These are phyloP conservation scores for Napeogenes sylphis DNA, from an alignment of 2,888 invertebrate species.

Conservation along the genomic window DNA sequence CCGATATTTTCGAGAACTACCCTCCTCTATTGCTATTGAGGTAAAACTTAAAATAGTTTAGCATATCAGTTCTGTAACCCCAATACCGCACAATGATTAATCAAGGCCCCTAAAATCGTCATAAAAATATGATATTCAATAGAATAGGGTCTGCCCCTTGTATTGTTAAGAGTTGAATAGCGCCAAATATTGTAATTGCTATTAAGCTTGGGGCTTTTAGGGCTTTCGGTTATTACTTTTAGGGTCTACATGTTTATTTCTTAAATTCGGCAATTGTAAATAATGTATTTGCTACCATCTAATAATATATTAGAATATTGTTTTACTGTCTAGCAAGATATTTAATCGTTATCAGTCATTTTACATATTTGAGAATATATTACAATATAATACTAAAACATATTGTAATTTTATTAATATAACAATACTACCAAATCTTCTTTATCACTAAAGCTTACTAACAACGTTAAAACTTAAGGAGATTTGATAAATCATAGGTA, in stretches of 20 bases:
- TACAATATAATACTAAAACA: too few species aligned
- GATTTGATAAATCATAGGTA: not conserved
- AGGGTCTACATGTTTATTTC: conserved; percentile 10
- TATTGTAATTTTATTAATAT: too few species aligned
- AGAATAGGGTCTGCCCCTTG: conserved; percentile 34
- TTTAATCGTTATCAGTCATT: too few species aligned
- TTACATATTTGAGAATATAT: too few species aligned
- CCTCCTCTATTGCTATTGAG: not conserved
- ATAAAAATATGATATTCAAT: conserved; percentile 51
- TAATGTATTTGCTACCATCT: not conserved
- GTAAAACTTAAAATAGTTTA: conserved; percentile 19
- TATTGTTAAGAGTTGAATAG: conserved; percentile 21
- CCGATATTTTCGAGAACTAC: conserved; percentile 15
- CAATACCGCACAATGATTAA: conserved; percentile 39
- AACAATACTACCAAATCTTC: too few species aligned
- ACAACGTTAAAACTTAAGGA: too few species aligned
- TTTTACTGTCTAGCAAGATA: too few species aligned
- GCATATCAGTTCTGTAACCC: conserved; percentile 11
- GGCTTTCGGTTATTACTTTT: conserved; percentile 21
- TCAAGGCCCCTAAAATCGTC: conserved; percentile 39
- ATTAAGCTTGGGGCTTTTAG: conserved; percentile 13
- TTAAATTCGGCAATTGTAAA: not conserved
- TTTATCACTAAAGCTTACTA: too few species aligned
- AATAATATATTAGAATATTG: too few species aligned
- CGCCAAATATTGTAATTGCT: conserved; percentile 27